phyloP scores from a whole-genome alignment of 2,113 vertebrate genomes.

The Nycticebus coucang region DNA sequence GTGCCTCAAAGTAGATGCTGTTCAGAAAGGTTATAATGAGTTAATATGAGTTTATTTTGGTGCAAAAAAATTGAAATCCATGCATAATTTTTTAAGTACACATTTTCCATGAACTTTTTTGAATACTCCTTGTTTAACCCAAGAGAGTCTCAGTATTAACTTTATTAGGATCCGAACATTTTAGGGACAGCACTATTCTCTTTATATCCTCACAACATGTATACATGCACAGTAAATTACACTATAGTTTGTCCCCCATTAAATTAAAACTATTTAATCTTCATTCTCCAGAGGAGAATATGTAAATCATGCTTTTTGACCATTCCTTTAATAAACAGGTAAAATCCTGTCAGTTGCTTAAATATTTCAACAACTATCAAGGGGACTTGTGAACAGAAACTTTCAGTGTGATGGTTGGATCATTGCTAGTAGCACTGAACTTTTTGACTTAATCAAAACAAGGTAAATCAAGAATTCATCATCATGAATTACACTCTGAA shows the following conservation, averaged over 20 bases:
- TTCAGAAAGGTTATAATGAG: too few relatives aligned
- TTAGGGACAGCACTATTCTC: neutral
- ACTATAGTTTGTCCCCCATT: neutral
- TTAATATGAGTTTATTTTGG: too few relatives aligned
- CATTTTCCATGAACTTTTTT: too few relatives aligned
- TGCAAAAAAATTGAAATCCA: too few relatives aligned
- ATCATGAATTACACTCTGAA: neutral
- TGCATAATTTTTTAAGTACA: too few relatives aligned
- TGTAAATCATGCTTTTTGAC: neutral
- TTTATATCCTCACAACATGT: neutral
- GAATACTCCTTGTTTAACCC: too few relatives aligned
- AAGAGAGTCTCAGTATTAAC: neutral
- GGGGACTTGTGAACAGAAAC: neutral
- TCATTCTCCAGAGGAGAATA: neutral
- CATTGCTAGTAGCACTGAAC: neutral
- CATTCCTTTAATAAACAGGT: constrained; percentile 9
- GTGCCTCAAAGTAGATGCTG: too few relatives aligned
- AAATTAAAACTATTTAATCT: constrained; percentile 2
- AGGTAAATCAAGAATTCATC: neutral
- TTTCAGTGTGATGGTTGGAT: neutral
- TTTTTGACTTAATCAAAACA: constrained; percentile 4
- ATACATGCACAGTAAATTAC: neutral
- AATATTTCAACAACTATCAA: constrained; percentile 17
- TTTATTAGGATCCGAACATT: neutral
- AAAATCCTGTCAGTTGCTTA: neutral